Conservation (phyloP, 2,113 vertebrate genomes). For the Lichenostomus cassidix region DNA sequence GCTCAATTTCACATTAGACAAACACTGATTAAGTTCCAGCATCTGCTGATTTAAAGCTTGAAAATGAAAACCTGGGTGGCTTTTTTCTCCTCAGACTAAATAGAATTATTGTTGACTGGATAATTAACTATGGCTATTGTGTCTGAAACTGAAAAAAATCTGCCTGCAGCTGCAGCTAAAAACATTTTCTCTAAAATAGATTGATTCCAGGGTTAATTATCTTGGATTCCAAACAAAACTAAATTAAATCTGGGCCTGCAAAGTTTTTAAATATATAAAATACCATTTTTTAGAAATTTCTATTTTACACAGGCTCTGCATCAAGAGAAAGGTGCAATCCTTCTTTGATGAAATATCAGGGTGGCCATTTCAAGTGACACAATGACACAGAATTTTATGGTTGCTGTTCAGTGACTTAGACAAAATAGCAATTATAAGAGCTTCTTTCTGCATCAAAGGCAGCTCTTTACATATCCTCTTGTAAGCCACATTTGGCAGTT, state of each 20-base stretch:
- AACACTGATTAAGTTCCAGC: constrained; percentile 25
- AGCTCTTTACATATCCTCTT: background rate
- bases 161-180: constrained; percentile 27
- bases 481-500: background rate
- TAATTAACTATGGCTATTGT: constrained; percentile 48
- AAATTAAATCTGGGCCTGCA: background rate
- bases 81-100: background rate
- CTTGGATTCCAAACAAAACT: background rate
- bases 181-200: constrained; percentile 21
- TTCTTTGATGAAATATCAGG: background rate
- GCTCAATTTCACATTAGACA: constrained; percentile 33
- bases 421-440: background rate
- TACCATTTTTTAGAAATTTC: background rate
- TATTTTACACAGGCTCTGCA: background rate
- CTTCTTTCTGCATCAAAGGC: background rate
- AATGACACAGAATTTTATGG: background rate
- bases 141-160: constrained; percentile 21
- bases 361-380: background rate
- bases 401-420: background rate
- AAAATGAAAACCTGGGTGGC: background rate
- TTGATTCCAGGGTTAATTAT: constrained; percentile 38
- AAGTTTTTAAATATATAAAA: background rate
- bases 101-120: constrained; percentile 29
- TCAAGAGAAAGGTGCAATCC: background rate
- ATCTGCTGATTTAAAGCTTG: constrained; percentile 26